Percentiles rank a stretch among this genome's conserved stretches.
Conservation (phyloP, 2,113 vertebrate species). For the Pogona vitticeps region DNA sequence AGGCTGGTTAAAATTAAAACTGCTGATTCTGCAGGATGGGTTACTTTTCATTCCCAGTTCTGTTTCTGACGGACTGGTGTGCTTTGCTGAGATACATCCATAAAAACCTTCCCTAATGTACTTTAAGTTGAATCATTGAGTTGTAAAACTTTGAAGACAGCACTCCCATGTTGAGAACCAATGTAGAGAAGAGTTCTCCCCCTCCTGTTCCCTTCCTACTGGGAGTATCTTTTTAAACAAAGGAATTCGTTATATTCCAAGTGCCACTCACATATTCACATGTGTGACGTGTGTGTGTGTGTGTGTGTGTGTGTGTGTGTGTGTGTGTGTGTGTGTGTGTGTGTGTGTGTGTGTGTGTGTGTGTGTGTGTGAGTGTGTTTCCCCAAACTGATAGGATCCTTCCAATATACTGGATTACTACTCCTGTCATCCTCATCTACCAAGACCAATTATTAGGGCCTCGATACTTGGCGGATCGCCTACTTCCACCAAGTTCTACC, state of each 20-base stretch:
- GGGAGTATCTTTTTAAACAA: background rate
- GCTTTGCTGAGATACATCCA: slow-evolving; percentile 50
- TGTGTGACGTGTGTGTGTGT: background rate
- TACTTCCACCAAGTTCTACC: no score
- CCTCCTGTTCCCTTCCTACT: background rate
- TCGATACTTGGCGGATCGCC: no score
- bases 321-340: no score
- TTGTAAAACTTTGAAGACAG: slow-evolving; percentile 35
- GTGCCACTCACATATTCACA: background rate
- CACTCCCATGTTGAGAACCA: background rate
- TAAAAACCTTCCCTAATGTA: slow-evolving; percentile 51
- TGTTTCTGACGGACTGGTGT: slow-evolving; percentile 59
- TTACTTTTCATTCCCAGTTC: slow-evolving; percentile 56
- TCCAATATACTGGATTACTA: no score
- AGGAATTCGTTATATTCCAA: background rate
- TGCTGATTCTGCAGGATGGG: slow-evolving; percentile 54
- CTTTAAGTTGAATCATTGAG: slow-evolving; percentile 39
- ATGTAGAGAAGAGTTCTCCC: slow-evolving; percentile 17
- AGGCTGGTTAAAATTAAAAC: slow-evolving; percentile 68
- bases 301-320: no score
- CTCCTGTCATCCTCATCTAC: no score
- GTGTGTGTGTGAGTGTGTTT: no score
- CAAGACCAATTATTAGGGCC: no score
- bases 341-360: no score
- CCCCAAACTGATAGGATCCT: no score